phyloP scores from a whole-genome alignment of 2,113 vertebrate genomes.

The Falcunculus frontatus region DNA sequence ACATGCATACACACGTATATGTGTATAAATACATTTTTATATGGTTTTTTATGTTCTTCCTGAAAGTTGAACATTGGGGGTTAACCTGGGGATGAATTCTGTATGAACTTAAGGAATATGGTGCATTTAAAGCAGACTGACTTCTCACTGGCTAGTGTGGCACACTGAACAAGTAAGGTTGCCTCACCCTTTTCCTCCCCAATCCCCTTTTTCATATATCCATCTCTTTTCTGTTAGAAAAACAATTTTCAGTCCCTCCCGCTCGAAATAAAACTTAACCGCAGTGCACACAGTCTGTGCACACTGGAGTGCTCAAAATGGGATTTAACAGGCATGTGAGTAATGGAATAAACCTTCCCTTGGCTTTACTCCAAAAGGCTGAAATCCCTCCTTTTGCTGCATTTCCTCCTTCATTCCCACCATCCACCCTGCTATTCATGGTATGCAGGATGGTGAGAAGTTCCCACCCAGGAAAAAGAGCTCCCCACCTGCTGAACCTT shows the following conservation, averaged over 20 bases:
- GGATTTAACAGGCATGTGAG: background rate
- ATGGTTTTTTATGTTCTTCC: background rate
- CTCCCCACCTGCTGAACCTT: background rate
- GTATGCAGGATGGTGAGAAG: background rate
- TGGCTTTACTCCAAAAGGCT: background rate
- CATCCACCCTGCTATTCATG: background rate
- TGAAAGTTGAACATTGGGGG: background rate
- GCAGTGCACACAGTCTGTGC: background rate
- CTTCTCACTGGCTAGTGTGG: background rate
- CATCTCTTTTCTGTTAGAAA: background rate
- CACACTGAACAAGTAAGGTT: background rate
- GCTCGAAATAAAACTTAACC: background rate
- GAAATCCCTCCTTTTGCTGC: background rate
- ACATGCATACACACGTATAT: rapidly evolving
- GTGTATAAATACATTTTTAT: background rate
- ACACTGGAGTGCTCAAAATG: background rate
- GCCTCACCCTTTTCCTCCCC: background rate
- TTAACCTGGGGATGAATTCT: background rate
- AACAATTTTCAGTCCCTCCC: background rate
- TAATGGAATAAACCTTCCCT: background rate
- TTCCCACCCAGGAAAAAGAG: background rate
- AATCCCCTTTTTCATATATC: background rate
- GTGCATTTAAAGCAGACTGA: background rate
- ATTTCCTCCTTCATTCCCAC: background rate
- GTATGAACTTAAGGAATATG: background rate